A percentile compares a stretch with the other conserved stretches of the same genome.
These are phyloP conservation scores for Chelmon rostratus DNA, from an alignment of 2,797 vertebrate genomes.

Conservation along the genomic window DNA sequence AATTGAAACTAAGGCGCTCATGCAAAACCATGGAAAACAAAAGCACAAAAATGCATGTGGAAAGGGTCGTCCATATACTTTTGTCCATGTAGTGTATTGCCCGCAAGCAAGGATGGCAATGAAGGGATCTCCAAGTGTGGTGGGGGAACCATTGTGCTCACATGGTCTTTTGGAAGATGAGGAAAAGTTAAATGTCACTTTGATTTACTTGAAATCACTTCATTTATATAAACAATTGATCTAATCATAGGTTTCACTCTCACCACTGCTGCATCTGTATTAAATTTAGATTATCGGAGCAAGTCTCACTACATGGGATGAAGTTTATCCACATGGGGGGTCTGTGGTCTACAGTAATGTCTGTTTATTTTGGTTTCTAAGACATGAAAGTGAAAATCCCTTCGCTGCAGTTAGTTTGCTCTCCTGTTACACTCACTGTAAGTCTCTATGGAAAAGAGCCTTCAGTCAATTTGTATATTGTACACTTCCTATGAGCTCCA, in stretches of 20 bases:
- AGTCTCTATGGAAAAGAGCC: conserved; percentile 58
- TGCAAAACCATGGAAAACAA: background rate
- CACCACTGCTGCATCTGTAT: conserved; percentile 26
- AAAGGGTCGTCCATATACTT: conserved; percentile 10
- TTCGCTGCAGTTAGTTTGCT: conserved; percentile 80
- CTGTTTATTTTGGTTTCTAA: conserved; percentile 75
- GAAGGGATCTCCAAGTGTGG: conserved; percentile 9
- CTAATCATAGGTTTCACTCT: conserved; percentile 38
- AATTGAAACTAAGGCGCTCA: background rate
- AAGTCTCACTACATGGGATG: conserved; percentile 22
- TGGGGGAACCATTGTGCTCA: conserved; percentile 18
- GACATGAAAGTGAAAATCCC: conserved; percentile 80
- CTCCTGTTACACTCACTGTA: conserved; percentile 65
- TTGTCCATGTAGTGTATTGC: background rate
- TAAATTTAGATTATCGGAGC: conserved; percentile 52
- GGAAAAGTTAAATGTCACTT: conserved; percentile 37
- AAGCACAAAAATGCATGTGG: background rate
- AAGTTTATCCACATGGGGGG: conserved; percentile 57
- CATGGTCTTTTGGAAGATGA: conserved; percentile 7
- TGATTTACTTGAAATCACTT: conserved; percentile 40
- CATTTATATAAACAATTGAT: conserved; percentile 49
- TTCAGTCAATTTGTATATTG: conserved; percentile 59
- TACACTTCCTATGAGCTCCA: conserved; percentile 52
- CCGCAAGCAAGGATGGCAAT: background rate
- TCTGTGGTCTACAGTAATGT: conserved; percentile 77